Conservation (phyloP, 2,888 invertebrate genomes). For the Cosmorhoe ocellata region DNA sequence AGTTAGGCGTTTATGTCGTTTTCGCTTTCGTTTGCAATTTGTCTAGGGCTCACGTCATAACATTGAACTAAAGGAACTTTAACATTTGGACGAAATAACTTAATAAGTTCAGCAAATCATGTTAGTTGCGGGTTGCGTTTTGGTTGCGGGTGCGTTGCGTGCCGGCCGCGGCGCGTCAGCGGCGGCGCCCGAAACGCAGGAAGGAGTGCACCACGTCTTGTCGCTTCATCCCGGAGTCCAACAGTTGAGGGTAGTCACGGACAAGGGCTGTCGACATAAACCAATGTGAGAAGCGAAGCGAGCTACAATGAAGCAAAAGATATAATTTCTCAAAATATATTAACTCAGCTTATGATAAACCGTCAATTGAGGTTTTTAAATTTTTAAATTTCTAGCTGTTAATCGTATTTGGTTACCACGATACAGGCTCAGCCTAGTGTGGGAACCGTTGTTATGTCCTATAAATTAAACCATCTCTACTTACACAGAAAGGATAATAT, state of each 20-base stretch:
- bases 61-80: constrained; percentile 48
- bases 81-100: constrained; percentile 70
- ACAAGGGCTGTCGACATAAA: constrained; percentile 57
- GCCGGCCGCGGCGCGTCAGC: constrained; percentile 69
- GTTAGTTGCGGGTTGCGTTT: constrained; percentile 41
- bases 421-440: no score
- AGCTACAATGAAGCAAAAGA: not conserved
- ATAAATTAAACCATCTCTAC: no score
- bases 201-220: constrained; percentile 96
- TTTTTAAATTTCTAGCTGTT: no score
- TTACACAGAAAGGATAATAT: no score
- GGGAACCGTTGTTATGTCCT: no score
- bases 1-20: not conserved
- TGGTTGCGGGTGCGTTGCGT: constrained; percentile 39
- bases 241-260: constrained; percentile 76
- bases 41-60: constrained; percentile 27
- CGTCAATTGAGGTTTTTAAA: no score
- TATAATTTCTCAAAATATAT: no score
- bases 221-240: constrained; percentile 89
- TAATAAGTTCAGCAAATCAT: constrained; percentile 29
- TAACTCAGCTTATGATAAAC: no score
- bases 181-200: constrained; percentile 92
- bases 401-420: no score
- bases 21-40: not conserved
- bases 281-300: not conserved